Conservation (phyloP, 1,140 invertebrate genomes). For the Doryteuthis pealeii region DNA sequence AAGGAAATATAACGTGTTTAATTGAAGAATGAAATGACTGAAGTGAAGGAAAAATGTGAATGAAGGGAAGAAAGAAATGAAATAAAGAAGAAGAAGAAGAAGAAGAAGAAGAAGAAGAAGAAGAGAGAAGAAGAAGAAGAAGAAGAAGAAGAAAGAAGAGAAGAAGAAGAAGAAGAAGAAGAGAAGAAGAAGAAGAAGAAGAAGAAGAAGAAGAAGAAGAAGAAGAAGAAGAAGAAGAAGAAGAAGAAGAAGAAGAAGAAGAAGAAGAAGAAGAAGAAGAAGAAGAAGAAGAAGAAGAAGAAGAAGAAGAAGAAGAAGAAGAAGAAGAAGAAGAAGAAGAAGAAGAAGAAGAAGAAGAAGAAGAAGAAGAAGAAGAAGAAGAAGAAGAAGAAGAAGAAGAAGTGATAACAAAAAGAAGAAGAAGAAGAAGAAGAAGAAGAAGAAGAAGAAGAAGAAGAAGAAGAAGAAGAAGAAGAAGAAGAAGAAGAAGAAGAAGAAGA, state of each 20-base stretch:
- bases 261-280: background rate
- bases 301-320: background rate
- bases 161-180: background rate
- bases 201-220: background rate
- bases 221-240: background rate
- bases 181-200: background rate
- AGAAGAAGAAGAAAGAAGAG: background rate
- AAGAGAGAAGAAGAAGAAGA: background rate
- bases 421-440: no score
- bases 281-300: background rate
- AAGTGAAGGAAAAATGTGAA: no score
- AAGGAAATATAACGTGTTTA: no score
- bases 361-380: background rate
- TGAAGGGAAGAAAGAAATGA: slow-evolving; percentile 6
- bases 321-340: slow-evolving; percentile 3
- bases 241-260: background rate
- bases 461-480: no score
- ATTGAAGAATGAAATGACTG: no score
- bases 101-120: background rate
- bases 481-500: no score
- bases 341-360: background rate
- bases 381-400: no score
- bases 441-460: no score
- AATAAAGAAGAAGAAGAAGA: background rate
- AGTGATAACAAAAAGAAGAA: no score